Base-by-base conservation (phyloP, 2,888 invertebrate genomes). In the Drosophila trichaetosa region DNA sequence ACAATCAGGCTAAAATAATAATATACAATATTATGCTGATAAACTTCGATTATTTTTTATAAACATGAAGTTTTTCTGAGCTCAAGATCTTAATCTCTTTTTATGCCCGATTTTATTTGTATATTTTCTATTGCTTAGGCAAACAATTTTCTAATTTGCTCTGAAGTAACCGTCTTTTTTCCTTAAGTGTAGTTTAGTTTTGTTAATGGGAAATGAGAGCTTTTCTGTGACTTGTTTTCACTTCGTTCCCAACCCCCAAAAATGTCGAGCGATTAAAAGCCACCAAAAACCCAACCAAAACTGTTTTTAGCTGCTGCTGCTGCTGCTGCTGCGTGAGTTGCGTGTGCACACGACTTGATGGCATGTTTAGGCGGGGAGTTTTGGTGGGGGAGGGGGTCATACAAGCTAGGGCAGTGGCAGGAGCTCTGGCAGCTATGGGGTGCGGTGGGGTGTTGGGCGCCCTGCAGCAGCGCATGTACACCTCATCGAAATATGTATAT, bases 401-500 rank as follows among this genome's bases (percentile, higher is more conserved):
- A 13, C 10, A 27, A 11, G 21, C 24, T 34, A 34, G 53, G 54
- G 38, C 8, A 34, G 21, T 24, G 18, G 33, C 21, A 52, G 46
- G 24, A 46, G 46, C 46, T 24, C 16, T 4, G 16, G 46, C 24
- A 24, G 46, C 46, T 1, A 13, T n/a, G n/a, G 40, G n/a, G n/a
- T 40, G 18, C 11, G 10, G 46, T 27, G 54, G 42, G 18, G 8
- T 31, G 46, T 11, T 62, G 48, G 27, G 67, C 24, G 60, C 62
- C 56, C 63, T 70, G 63, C 46, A 54, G 61, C 58, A 27, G 36
- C 18, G 21, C 31, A 2, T 38, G 49, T 46, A 61, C 68, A 66
- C 78, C 57, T 68, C 65, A 61, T 52, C 65, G 42, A 64, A 71
- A 77, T 87, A 38, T 27, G 56, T 56, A 74, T 84, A 79, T 85